These are phyloP conservation scores for Trogon surrucura DNA, from an alignment of 2,113 vertebrate genomes.

Conservation along the genomic window DNA sequence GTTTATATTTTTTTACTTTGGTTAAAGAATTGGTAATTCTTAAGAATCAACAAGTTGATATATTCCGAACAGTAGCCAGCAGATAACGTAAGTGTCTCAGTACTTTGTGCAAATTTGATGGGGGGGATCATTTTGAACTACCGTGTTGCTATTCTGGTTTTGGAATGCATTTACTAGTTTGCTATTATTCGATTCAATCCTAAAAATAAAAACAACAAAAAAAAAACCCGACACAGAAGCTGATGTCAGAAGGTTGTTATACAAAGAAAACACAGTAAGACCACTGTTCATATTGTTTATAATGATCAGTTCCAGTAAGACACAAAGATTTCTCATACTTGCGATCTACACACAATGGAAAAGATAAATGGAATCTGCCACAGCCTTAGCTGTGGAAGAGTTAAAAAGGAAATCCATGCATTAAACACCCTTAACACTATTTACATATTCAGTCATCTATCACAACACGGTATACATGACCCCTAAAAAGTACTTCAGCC, in stretches of 20 bases:
- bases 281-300: background rate
- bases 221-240: background rate
- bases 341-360: background rate
- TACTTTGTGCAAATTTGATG: background rate
- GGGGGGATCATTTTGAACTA: background rate
- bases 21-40: background rate
- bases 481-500: background rate
- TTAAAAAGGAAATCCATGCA: background rate
- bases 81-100: background rate
- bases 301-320: background rate
- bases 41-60: background rate
- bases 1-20: background rate
- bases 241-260: background rate
- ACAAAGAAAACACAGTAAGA: background rate
- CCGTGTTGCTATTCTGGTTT: background rate
- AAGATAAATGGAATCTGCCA: background rate
- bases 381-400: background rate
- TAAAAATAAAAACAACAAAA: background rate
- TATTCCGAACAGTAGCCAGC: background rate
- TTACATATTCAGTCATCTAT: too few species aligned
- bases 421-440: background rate
- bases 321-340: background rate
- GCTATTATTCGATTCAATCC: background rate
- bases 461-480: background rate
- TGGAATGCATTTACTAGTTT: background rate